Base-by-base conservation (phyloP, 2,113 vertebrate genomes). In the Pongo abelii region DNA sequence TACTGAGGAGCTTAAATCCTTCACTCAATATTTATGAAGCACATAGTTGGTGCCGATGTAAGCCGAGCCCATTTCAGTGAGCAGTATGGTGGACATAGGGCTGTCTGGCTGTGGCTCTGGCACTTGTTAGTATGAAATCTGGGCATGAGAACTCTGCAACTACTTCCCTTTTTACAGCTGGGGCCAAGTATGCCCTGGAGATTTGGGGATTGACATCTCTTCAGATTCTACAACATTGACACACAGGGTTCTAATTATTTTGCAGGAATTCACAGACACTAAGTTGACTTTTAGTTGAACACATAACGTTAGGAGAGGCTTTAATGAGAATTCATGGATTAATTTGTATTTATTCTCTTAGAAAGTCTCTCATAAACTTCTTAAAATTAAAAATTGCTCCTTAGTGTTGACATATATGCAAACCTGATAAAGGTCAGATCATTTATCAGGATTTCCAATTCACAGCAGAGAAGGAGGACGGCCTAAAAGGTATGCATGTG, bases 391-490 rank as follows among this genome's bases (percentile, higher is more conserved):
- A 69, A 93, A 92, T 75, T 69, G 8, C 20, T 86, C 38, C 32
- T 86, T 57, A 59, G 5, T 46, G 32, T 30, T 59, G 14, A 81
- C 5, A 67, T 38, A 5, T 12, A 72, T 27, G 22, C 35, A 87
- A 78, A 55, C 22, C 20, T 77, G 20, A 50, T 30, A 77, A 70
- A 83, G 13, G 3, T 32, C 89, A 70, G 8, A 32, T 57, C 4
- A 74, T 84, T 89, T 84, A 13, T 90, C 17, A n/a, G 8, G 6
- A 14, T 89, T 92, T 96, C 61, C 55, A 85, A 43, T 13, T 48
- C 32, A 67, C 40, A 79, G 6, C 6, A 48, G 23, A 83, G 20
- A 52, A 6, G 16, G 35, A 80, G 55, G 46, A 81, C 43, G 64
- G 32, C 40, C 48, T 40, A 84, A 83, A 79, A 25, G 78, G 5